phyloP scores from a whole-genome alignment of 2,113 vertebrate species.

The Chroicocephalus ridibundus region DNA sequence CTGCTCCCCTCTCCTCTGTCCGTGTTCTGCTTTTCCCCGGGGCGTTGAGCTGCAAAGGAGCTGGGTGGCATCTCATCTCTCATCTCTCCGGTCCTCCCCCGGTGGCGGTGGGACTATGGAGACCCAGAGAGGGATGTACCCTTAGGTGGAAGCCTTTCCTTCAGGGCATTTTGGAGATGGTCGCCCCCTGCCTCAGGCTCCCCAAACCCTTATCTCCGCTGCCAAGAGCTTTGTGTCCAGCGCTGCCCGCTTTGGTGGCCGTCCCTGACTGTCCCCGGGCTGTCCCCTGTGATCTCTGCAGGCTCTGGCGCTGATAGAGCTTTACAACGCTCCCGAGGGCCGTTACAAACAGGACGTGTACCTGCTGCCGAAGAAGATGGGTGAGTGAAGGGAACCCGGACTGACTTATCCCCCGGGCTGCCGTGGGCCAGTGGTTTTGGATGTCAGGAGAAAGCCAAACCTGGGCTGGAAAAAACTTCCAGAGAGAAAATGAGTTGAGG shows the following conservation, averaged over 20 bases:
- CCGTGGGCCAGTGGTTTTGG: neutral
- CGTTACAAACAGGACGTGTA: constrained; percentile 98
- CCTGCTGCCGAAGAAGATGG: constrained; percentile 97
- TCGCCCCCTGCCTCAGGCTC: neutral
- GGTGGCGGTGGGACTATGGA: neutral
- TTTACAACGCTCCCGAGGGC: constrained; percentile 95
- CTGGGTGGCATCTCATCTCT: neutral
- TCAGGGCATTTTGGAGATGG: neutral
- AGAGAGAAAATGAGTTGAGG: neutral
- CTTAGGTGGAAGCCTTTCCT: neutral
- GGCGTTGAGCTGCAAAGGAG: neutral
- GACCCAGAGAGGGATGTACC: neutral
- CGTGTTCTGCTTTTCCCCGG: neutral
- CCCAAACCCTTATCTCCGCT: neutral
- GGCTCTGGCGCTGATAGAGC: constrained; percentile 95
- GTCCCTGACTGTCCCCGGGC: neutral
- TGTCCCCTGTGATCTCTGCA: constrained; percentile 50
- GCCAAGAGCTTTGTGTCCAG: neutral
- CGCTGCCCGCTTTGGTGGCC: neutral
- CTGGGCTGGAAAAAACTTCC: neutral
- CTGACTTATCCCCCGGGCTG: neutral
- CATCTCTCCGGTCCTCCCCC: neutral
- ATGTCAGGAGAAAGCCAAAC: neutral
- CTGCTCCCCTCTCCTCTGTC: neutral
- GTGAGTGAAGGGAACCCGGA: constrained; percentile 68